These are phyloP conservation scores for Argentina silus DNA, from an alignment of 2,797 vertebrate genomes.

Conservation along the genomic window DNA sequence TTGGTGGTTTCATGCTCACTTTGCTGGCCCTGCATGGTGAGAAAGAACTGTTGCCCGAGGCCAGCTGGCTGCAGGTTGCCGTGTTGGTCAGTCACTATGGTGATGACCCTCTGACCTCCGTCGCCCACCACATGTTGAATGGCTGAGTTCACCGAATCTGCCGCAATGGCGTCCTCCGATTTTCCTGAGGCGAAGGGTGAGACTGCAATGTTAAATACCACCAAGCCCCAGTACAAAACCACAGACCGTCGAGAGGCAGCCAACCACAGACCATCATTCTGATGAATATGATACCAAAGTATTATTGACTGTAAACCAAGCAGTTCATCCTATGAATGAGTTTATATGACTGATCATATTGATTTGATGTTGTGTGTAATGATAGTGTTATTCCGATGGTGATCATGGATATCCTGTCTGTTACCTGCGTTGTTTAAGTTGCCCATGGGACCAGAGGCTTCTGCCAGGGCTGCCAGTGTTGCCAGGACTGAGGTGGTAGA, in stretches of 20 bases:
- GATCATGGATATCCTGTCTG: background rate
- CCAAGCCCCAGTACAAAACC: background rate
- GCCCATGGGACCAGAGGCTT: conserved; percentile 56
- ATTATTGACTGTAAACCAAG: background rate
- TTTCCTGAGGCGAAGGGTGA: conserved; percentile 49
- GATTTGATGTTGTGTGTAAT: too few relatives aligned
- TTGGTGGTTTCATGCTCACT: conserved; percentile 54
- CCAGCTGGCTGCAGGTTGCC: conserved; percentile 62
- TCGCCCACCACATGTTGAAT: conserved; percentile 67
- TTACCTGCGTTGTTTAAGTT: conserved; percentile 21
- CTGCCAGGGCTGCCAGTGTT: conserved; percentile 65
- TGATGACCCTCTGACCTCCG: conserved; percentile 76
- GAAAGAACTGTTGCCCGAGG: conserved; percentile 72
- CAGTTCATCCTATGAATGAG: too few relatives aligned
- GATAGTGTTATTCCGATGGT: background rate
- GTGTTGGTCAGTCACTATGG: conserved; percentile 77
- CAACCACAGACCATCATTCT: background rate
- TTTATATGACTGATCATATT: too few relatives aligned
- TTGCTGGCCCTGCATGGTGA: conserved; percentile 78
- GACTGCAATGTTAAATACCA: background rate
- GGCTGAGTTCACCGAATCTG: conserved; percentile 57
- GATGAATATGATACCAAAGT: background rate
- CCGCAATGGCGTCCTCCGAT: conserved; percentile 60
- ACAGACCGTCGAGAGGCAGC: background rate
- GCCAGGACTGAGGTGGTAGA: conserved; percentile 65